A percentile compares a stretch with the other conserved stretches of the same genome.
Conservation (phyloP, 2,888 invertebrate genomes). For the Callimorpha dominula region DNA sequence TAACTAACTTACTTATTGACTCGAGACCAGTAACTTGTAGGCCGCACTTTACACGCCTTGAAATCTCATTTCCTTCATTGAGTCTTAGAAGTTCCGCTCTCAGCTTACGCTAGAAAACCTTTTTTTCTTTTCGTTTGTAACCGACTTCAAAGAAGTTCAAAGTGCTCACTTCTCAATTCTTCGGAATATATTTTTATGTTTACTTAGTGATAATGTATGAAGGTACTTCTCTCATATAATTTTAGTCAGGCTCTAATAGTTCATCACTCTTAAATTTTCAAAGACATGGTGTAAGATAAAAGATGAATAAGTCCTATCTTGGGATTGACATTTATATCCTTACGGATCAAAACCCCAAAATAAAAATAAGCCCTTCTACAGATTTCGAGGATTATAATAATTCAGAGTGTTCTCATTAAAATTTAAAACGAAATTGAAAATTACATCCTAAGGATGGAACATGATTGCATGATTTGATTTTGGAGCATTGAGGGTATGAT, state of each 20-base stretch:
- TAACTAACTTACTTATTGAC: slow-evolving; percentile 4
- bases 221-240: background rate
- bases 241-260: background rate
- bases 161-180: background rate
- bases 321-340: too few species aligned
- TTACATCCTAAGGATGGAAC: background rate
- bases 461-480: background rate
- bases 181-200: background rate
- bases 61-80: slow-evolving; percentile 21
- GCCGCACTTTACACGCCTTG: slow-evolving; percentile 14
- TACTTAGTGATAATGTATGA: background rate
- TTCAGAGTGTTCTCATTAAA: background rate
- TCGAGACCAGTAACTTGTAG: slow-evolving; percentile 12
- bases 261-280: background rate
- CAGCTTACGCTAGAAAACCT: background rate
- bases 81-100: slow-evolving; percentile 11
- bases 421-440: background rate
- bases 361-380: too few species aligned
- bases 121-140: slow-evolving; percentile 12
- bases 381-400: background rate
- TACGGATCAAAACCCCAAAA: too few species aligned
- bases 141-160: background rate
- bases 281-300: background rate
- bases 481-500: background rate
- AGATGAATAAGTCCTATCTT: background rate